A percentile compares a stretch with the other conserved stretches of the same genome.
Conservation (phyloP, 2,113 vertebrate species). For the Otis tarda region DNA sequence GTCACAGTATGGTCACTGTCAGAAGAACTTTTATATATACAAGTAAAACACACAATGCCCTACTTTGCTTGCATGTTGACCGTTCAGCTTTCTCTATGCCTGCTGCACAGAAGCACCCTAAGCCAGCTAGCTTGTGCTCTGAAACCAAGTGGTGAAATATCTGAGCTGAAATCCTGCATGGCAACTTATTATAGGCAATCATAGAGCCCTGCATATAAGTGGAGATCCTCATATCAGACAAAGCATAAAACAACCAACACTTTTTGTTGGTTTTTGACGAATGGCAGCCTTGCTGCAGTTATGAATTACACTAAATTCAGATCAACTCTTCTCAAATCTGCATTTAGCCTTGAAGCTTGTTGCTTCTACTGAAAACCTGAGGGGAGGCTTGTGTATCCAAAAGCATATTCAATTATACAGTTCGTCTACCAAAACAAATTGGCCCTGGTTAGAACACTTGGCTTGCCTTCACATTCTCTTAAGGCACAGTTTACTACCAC, state of each 20-base stretch:
- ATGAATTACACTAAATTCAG: background rate
- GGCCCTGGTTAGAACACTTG: background rate
- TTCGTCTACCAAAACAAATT: background rate
- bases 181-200: background rate
- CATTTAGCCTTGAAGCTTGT: background rate
- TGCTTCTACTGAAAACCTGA: background rate
- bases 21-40: background rate
- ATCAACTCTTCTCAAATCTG: background rate
- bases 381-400: background rate
- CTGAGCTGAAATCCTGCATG: background rate
- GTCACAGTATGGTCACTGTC: background rate
- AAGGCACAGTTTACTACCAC: background rate
- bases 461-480: background rate
- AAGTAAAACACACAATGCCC: background rate
- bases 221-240: background rate
- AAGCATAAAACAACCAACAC: background rate
- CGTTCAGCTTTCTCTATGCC: too few relatives aligned
- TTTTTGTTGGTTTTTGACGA: background rate
- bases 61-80: background rate
- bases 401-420: background rate
- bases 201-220: background rate
- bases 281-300: background rate
- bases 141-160: background rate
- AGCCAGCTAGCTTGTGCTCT: too few relatives aligned
- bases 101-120: too few relatives aligned